Base-by-base conservation (phyloP, 1,140 invertebrate genomes). In the Argopecten irradians region DNA sequence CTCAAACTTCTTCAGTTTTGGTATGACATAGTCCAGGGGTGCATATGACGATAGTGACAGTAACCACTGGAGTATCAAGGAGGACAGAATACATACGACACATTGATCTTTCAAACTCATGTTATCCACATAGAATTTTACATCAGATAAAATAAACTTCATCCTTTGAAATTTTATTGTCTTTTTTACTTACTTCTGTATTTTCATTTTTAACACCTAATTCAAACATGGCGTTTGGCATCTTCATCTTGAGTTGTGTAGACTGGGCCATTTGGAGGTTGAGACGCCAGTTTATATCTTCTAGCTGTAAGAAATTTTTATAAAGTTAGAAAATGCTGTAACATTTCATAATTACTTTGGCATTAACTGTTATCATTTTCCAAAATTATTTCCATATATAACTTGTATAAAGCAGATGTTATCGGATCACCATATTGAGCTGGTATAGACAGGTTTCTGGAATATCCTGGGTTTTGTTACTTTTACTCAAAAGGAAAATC, bases 211-310 rank as follows among this genome's bases (percentile, higher is more conserved):
- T 92, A 0, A 95, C 90, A 84, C 89, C 91, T 1, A 95, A 88
- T 91, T 95, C 93, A 93, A 95, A 94, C 91, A 94, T 91, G 28
- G 94, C 94, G 89, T 94, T 95, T 22, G 94, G 94, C 34, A 92
- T 83, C 89, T 95, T 95, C 93, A 94, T 92, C 87, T 94, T 95
- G 34, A 91, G 87, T 89, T 91, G 91, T 34, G 87, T 92, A 0
- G 92, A 89, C 89, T 95, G 94, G 11, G 94, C 94, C 92, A 95
- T 93, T 85, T 95, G 94, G 13, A 95, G 90, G 82, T 94, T 94
- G 16, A 95, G 84, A 41, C 93, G 88, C 94, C 94, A 95, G 82
- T 94, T 94, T 14, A 95, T 92, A 34, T 92, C 92, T 43, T 94
- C 93, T 34, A 95, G 88, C 94, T 94, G 91, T 16, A 89, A 91